Percentiles rank a stretch among this genome's conserved stretches.
Evolutionary conservation across 2,888 invertebrate species (phyloP).

Genomic region (Steinernema carpocapsae): DNA sequence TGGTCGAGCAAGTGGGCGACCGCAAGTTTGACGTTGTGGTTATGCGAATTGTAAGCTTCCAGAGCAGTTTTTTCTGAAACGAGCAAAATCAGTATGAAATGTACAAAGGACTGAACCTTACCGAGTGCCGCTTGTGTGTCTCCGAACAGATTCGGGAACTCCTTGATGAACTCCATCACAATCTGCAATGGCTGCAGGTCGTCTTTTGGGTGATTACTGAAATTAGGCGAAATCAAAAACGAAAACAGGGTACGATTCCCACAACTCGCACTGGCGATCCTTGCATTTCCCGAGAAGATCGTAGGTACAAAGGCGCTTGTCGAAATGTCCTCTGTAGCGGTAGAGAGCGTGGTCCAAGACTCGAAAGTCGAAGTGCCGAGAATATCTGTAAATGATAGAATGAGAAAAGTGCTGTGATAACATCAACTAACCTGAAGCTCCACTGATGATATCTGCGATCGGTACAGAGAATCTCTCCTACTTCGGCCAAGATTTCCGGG

Average conservation of each 20-base stretch:
- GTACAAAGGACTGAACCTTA: neutral
- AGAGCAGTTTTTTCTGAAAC: neutral
- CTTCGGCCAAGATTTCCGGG: too few species aligned
- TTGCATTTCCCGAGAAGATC: constrained; percentile 19
- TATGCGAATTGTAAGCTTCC: neutral
- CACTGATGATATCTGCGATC: too few species aligned
- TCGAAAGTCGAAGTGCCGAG: neutral
- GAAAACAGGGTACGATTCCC: neutral
- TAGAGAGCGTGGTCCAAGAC: neutral
- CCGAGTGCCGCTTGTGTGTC: neutral
- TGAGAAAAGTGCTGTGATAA: neutral
- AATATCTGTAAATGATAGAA: neutral
- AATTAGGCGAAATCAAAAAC: neutral
- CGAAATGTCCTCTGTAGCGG: neutral
- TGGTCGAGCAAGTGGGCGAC: neutral
- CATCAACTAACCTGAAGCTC: neutral
- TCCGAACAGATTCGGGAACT: neutral
- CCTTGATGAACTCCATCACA: neutral
- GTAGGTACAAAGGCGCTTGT: constrained; percentile 25
- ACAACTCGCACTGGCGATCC: constrained; percentile 32
- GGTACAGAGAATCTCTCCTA: too few species aligned
- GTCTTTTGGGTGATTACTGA: constrained; percentile 22
- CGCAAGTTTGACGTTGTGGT: neutral
- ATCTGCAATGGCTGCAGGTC: neutral
- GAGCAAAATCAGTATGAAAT: neutral